These are phyloP conservation scores for Pyrocoelia pectoralis DNA, from an alignment of 2,888 invertebrate species.

Conservation along the genomic window DNA sequence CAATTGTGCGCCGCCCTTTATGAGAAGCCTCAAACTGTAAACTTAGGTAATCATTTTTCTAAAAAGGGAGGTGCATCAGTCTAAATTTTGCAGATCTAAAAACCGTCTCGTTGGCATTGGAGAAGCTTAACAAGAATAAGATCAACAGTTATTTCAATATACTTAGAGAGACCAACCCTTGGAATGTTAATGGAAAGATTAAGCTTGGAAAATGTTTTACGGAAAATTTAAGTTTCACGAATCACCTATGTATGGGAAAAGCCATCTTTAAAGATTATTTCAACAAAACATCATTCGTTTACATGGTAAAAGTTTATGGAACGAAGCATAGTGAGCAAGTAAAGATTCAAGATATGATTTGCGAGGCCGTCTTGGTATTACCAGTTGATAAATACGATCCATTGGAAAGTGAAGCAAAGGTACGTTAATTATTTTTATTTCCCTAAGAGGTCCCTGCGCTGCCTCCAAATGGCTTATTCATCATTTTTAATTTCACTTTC, in stretches of 20 bases:
- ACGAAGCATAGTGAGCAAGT: neutral
- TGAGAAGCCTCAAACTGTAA: constrained; percentile 22
- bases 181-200: constrained; percentile 27
- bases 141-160: constrained; percentile 23
- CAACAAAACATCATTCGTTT: constrained; percentile 11
- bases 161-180: constrained; percentile 14
- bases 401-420: constrained; percentile 13
- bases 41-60: constrained; percentile 19
- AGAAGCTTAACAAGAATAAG: constrained; percentile 23
- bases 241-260: constrained; percentile 22
- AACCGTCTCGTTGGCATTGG: constrained; percentile 22
- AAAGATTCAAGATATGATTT: constrained; percentile 3
- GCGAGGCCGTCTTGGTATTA: constrained; percentile 17
- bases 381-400: constrained; percentile 13
- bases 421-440: neutral
- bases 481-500: too few species aligned
- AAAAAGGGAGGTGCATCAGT: too few species aligned
- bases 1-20: constrained; percentile 17
- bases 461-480: too few species aligned
- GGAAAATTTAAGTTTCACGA: constrained; percentile 9
- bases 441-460: too few species aligned
- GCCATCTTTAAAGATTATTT: constrained; percentile 27
- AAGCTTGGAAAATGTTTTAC: constrained; percentile 24
- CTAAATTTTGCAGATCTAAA: constrained; percentile 24
- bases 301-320: constrained; percentile 22